phyloP scores from a whole-genome alignment of 2,888 invertebrate species.

The Alloscopus bannaensis region DNA sequence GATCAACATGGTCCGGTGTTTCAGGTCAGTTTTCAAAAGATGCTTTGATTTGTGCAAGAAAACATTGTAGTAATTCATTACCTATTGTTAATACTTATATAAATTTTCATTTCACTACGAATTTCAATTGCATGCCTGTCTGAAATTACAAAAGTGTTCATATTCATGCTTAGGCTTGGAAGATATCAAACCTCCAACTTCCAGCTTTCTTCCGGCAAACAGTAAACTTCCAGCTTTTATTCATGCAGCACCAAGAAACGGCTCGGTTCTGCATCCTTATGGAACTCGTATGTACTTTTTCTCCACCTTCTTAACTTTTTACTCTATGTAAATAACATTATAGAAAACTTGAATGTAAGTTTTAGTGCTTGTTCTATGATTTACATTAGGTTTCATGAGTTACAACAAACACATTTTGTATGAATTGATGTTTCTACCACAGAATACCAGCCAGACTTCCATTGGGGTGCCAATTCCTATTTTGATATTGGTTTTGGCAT shows the following conservation, averaged over 20 bases:
- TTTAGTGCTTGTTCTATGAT: too few relatives aligned
- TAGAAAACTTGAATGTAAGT: too few relatives aligned
- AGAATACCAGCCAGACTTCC: constrained; percentile 62
- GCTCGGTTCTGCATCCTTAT: constrained; percentile 68
- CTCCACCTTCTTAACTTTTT: constrained; percentile 21
- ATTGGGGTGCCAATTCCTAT: constrained; percentile 55
- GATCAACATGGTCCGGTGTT: constrained; percentile 64
- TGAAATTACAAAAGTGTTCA: background rate
- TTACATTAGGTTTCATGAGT: constrained; percentile 15
- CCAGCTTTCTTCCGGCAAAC: constrained; percentile 68
- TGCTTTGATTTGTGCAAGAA: background rate
- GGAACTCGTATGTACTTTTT: constrained; percentile 70
- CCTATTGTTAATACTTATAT: background rate
- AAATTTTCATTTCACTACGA: background rate
- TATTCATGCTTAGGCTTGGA: constrained; percentile 61
- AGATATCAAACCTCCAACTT: constrained; percentile 61
- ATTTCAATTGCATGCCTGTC: background rate
- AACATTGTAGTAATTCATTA: background rate
- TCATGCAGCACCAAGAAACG: constrained; percentile 68
- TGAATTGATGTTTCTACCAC: background rate
- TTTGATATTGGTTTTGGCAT: constrained; percentile 61
- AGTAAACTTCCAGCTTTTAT: constrained; percentile 72
- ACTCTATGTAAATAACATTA: constrained; percentile 17
- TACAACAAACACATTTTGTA: constrained; percentile 1
- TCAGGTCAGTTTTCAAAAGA: constrained; percentile 61